Evolutionary conservation across 2,888 invertebrate genomes (phyloP).

Genomic region (Synergus laeviventris): DNA sequence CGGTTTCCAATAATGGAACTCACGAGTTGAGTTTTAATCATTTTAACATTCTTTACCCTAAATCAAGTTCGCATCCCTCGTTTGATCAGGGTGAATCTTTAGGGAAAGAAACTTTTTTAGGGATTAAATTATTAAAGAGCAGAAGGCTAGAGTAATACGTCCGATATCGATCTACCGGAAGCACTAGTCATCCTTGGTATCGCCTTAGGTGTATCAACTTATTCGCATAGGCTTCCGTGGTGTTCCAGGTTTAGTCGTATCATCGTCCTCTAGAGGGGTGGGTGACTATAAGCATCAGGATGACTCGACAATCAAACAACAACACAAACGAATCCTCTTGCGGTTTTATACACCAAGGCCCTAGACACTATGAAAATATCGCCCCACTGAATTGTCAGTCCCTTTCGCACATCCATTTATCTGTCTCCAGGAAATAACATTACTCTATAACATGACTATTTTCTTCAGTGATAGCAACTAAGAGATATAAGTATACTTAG

Average conservation of each 20-base stretch:
- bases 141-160: constrained; percentile 51
- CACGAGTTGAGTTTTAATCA: background rate
- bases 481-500: constrained; percentile 2
- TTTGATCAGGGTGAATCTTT: background rate
- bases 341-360: constrained; percentile 11
- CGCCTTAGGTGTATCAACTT: constrained; percentile 67
- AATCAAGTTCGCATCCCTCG: background rate
- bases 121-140: background rate
- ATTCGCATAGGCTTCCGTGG: constrained; percentile 58
- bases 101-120: background rate
- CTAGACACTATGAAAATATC: constrained; percentile 42
- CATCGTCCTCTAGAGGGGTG: constrained; percentile 65
- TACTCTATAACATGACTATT: constrained; percentile 35
- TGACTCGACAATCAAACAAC: constrained; percentile 59
- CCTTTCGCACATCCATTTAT: constrained; percentile 57
- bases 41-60: background rate
- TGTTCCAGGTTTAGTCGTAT: constrained; percentile 65
- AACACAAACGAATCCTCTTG: constrained; percentile 50
- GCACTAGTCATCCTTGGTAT: constrained; percentile 60
- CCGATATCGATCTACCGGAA: constrained; percentile 64
- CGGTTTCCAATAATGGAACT: constrained; percentile 7
- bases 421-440: constrained; percentile 49
- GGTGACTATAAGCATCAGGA: constrained; percentile 69
- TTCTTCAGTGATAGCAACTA: constrained; percentile 14
- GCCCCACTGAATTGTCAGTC: constrained; percentile 54